Percentiles rank a stretch among this genome's conserved stretches.
These are phyloP conservation scores for Gallinago undulata DNA, from an alignment of 2,113 vertebrate species.

Conservation along the genomic window DNA sequence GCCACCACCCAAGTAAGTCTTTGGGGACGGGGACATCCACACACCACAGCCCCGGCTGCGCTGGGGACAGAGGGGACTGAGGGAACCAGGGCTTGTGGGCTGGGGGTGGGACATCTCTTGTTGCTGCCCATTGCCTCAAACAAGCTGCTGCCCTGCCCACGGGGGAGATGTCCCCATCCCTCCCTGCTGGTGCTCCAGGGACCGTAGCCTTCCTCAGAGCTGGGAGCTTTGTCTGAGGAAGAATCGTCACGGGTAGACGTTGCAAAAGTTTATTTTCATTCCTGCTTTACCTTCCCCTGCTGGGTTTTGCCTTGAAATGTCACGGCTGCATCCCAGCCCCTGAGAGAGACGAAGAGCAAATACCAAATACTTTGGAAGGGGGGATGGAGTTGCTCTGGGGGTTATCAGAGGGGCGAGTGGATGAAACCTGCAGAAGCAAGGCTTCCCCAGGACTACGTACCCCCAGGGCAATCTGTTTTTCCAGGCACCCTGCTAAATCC, in stretches of 20 bases:
- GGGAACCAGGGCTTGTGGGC: not conserved
- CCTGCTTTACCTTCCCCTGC: fast-evolving
- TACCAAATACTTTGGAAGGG: not conserved
- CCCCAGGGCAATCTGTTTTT: not conserved
- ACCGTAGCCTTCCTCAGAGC: not conserved
- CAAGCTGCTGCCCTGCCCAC: not conserved
- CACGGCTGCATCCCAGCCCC: not conserved
- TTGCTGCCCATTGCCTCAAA: not conserved
- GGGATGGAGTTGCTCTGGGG: fast-evolving
- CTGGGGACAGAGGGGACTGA: not conserved
- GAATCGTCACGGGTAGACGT: fast-evolving
- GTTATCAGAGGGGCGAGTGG: no score
- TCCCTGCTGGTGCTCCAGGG: not conserved
- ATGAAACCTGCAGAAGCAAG: not conserved
- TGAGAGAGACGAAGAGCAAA: not conserved
- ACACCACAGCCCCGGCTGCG: fast-evolving
- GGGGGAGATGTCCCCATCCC: not conserved
- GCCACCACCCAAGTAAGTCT: not conserved
- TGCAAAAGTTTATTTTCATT: not conserved
- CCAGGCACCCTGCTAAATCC: not conserved
- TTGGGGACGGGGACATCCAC: not conserved
- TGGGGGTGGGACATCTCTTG: not conserved
- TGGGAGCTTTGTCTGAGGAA: fast-evolving
- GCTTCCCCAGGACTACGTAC: not conserved
- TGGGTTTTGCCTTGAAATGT: not conserved